A percentile compares a stretch with the other conserved stretches of the same genome.
Evolutionary conservation across 2,113 vertebrate genomes (phyloP).

Genomic region (Stegostoma tigrinum): DNA sequence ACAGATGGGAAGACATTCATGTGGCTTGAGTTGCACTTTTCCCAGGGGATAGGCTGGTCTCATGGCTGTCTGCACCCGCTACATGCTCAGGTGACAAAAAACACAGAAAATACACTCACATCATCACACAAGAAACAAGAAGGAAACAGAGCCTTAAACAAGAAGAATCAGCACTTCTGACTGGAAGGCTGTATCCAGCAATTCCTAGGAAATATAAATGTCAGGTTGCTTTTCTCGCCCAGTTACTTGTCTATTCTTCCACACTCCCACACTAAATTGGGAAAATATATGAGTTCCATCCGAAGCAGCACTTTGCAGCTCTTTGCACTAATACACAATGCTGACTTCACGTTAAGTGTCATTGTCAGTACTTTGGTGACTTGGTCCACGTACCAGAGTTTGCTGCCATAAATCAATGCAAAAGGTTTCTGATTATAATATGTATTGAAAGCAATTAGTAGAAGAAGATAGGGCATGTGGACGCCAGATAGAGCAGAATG

Average conservation of each 20-base stretch:
- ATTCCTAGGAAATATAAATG: background rate
- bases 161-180: background rate
- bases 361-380: background rate
- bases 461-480: background rate
- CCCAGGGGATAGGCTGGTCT: background rate
- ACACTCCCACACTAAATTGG: background rate
- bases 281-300: background rate
- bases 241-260: background rate
- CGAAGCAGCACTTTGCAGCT: background rate
- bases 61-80: background rate
- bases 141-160: background rate
- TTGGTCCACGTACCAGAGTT: background rate
- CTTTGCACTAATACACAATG: background rate
- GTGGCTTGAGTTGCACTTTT: background rate
- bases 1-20: background rate
- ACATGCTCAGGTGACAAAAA: background rate
- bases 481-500: background rate
- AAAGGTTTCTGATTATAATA: background rate
- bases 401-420: background rate
- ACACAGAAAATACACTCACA: background rate
- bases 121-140: background rate
- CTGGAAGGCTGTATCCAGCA: background rate
- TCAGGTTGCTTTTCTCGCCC: background rate
- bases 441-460: background rate
- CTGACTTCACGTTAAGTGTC: background rate